Evolutionary conservation across 2,888 invertebrate genomes (phyloP).

Genomic region (Aleiodes alternator): DNA sequence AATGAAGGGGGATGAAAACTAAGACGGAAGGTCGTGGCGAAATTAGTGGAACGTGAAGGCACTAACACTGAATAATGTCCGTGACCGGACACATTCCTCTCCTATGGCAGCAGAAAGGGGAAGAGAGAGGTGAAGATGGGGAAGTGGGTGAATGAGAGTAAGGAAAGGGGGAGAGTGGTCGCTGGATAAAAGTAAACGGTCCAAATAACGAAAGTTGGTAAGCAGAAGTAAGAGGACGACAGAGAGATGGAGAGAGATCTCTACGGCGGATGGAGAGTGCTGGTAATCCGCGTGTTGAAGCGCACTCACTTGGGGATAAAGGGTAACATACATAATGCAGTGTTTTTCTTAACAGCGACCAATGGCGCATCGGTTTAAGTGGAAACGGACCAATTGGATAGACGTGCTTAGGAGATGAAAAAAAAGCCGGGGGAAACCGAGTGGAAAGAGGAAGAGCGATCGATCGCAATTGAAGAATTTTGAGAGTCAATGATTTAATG

Average conservation of each 20-base stretch:
- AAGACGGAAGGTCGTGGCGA: conserved; percentile 30
- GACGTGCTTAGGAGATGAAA: conserved; percentile 39
- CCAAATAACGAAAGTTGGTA: conserved; percentile 24
- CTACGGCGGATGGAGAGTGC: conserved; percentile 48
- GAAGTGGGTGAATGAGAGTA: conserved; percentile 22
- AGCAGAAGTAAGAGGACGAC: conserved; percentile 37
- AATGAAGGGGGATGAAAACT: background rate
- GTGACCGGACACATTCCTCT: conserved; percentile 53
- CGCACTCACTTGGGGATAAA: conserved; percentile 63
- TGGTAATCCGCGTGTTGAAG: conserved; percentile 65
- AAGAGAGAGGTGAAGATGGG: conserved; percentile 3
- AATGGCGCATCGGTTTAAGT: conserved; percentile 61
- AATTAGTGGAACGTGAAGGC: conserved; percentile 56
- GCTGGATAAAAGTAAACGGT: conserved; percentile 49
- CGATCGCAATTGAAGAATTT: background rate
- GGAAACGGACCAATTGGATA: conserved; percentile 63
- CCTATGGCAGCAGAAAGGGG: conserved; percentile 25
- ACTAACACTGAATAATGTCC: conserved; percentile 57
- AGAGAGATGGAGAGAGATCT: conserved; percentile 47
- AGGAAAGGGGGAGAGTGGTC: conserved; percentile 37
- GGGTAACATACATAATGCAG: conserved; percentile 67
- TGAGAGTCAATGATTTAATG: background rate
- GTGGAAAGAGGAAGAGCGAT: conserved; percentile 17
- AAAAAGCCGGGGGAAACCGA: conserved; percentile 1
- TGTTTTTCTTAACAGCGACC: conserved; percentile 64